Evolutionary conservation across 2,888 invertebrate species (phyloP), one percentile per base, ranked within the genome.

Genomic region (Cepaea hortensis): DNA sequence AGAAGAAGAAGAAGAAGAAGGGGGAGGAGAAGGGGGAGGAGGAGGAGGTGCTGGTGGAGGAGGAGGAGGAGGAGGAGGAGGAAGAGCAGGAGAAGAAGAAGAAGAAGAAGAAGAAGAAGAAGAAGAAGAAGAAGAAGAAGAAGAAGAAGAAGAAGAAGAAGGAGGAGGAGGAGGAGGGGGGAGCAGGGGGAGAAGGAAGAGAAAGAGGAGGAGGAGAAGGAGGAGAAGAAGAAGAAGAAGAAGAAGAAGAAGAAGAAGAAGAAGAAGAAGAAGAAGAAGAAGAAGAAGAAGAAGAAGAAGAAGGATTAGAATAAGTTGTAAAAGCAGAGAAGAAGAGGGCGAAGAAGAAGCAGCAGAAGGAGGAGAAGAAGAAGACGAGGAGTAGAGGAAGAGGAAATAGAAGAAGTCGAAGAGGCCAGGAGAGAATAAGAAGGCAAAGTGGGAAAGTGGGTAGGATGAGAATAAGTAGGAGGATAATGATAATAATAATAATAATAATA

Each of bases 31-130:
- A 55, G 55, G 55, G 2, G 55, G 55, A 55, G 55, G 11, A 55
- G 55, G 11, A 55, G 55, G 48, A 55, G 55, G 48, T 4, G 55
- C 35, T 18, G 55, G 48, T 18, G 55, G 48, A 55, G 55, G 48
- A 20, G 55, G 48, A 55, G 55, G 48, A 55, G 55, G 48, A 55
- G 55, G 48, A 20, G 55, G 15, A 80, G 6, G 15, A 80, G 55
- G 15, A 80, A 18, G 48, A 80, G 55, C 35, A 80, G 55, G 48
- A 80, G 80, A 7, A 50, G 55, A 80, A 80, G 55, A 50, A 50
- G 80, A 80, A 80, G 80, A 80, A 80, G 80, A 80, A 80, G 55
- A 80, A 80, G 50, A 80, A 80, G 50, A 80, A 80, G 80, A 80
- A 80, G 48, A 80, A 80, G 80, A 80, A 80, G 80, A 80, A 80